These are phyloP conservation scores for Lydus trimaculatus DNA, from an alignment of 2,888 invertebrate genomes.

Conservation along the genomic window DNA sequence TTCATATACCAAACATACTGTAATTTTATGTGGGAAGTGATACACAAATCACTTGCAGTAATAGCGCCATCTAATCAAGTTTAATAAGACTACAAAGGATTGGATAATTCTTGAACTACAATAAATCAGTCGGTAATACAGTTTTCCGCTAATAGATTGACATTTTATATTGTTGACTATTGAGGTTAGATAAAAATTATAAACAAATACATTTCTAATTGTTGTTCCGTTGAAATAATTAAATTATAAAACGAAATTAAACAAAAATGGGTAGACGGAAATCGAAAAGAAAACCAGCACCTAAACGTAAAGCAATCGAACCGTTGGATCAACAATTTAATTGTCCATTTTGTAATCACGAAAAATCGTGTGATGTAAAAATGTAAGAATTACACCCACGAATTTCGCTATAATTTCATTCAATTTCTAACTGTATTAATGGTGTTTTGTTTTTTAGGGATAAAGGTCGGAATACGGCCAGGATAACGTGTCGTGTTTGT, in stretches of 20 bases:
- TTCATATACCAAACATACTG: no score
- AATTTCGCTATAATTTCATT: no score
- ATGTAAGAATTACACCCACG: no score
- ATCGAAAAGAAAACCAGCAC: conserved; percentile 97
- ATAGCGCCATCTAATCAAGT: neutral
- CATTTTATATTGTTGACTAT: neutral
- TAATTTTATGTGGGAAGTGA: no score
- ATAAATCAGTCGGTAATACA: neutral
- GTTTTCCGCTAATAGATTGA: neutral
- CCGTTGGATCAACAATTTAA: conserved; percentile 96
- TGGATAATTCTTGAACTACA: neutral
- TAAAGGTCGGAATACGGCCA: conserved; percentile 90
- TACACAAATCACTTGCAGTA: neutral
- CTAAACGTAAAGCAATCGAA: conserved; percentile 90
- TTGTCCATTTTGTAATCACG: conserved; percentile 99
- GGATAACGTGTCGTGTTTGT: conserved; percentile 95
- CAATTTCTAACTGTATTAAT: neutral
- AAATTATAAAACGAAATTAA: neutral
- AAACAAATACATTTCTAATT: neutral
- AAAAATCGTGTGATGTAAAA: conserved; percentile 99
- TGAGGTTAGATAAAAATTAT: neutral
- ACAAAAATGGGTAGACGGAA: conserved; percentile 91
- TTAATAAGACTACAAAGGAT: no score
- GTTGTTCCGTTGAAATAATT: neutral
- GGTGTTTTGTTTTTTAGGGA: conserved; percentile 74